Evolutionary conservation across 2,888 invertebrate species (phyloP), one percentile per base, ranked within the genome.

Genomic region (Epirrita christyi): DNA sequence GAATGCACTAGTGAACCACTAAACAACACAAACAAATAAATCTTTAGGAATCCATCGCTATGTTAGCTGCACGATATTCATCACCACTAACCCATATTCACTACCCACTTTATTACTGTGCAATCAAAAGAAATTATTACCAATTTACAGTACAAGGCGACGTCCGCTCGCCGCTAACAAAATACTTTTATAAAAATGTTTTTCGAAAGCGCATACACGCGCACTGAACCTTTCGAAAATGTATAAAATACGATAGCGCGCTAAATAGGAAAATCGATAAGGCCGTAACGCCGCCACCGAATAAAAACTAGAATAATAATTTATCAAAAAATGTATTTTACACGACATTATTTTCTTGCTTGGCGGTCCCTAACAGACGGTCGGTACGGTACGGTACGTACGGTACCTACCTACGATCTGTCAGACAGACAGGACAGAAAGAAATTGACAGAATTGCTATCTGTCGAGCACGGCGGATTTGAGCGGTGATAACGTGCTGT

Each of bases 271-370:
- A 90, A 90, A 91, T 88, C 90, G 90, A 91, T 90, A 86, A 85
- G 85, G 82, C 85, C 85, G 87, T 81, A 80, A 78, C 76, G 76
- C 76, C 76, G 80, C 78, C 79, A 80, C 81, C 80, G 85, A 81
- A 83, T 82, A 81, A 79, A 86, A 90, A 88, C 85, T 88, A 86
- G 82, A 86, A 90, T 87, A 86, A 87, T 86, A 86, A 89, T 91
- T 91, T 89, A 91, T 90, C 91, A 90, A 92, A 92, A 92, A 89
- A 88, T 91, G 83, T 90, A 92, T 90, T 92, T 92, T 89, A 91
- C 91, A 90, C 88, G 87, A 87, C 91, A 92, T 92, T 87, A 91
- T 91, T 90, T 79, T 87, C 86, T 84, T 87, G 86, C 86, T 84
- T 87, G 86, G 87, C 88, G 81, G 86, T 41, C 78, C 75, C 72